A percentile compares a stretch with the other conserved stretches of the same genome.
Conservation (phyloP, 1,140 invertebrate species). For the Proctacanthus coquilletti region DNA sequence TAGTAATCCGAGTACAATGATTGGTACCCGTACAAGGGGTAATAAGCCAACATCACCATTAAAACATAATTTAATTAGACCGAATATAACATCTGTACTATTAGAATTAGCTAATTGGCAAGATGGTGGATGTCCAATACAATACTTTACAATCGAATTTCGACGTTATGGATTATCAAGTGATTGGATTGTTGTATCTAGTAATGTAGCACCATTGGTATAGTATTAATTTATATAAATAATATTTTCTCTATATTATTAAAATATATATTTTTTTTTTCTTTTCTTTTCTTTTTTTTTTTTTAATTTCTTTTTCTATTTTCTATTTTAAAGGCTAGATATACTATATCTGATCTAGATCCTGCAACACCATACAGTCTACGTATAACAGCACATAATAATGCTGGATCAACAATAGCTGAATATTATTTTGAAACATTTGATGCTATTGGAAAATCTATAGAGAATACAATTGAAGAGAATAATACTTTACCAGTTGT, state of each 20-base stretch:
- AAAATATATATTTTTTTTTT: neutral
- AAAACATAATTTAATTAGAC: slow-evolving; percentile 34
- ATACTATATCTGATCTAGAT: slow-evolving; percentile 43
- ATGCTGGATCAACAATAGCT: slow-evolving; percentile 49
- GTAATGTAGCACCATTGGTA: slow-evolving; percentile 33
- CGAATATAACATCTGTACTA: slow-evolving; percentile 44
- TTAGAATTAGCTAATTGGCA: slow-evolving; percentile 47
- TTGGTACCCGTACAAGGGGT: slow-evolving; percentile 42
- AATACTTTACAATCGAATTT: slow-evolving; percentile 47
- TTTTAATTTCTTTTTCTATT: neutral
- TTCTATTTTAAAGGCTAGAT: slow-evolving; percentile 17
- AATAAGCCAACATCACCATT: slow-evolving; percentile 35
- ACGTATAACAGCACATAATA: slow-evolving; percentile 49
- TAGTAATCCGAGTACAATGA: slow-evolving; percentile 43
- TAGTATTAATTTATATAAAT: slow-evolving; percentile 9
- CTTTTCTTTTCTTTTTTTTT: neutral
- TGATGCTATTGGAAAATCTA: slow-evolving; percentile 34
- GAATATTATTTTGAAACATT: slow-evolving; percentile 50
- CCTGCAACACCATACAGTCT: slow-evolving; percentile 51
- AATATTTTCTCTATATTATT: neutral
- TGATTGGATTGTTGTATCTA: slow-evolving; percentile 36
- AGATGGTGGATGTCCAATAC: slow-evolving; percentile 47
- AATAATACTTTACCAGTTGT: slow-evolving; percentile 21
- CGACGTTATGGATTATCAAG: slow-evolving; percentile 31
- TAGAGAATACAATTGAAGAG: slow-evolving; percentile 17